Evolutionary conservation across 2,888 invertebrate genomes (phyloP).

Genomic region (Ischnus inquisitorius): DNA sequence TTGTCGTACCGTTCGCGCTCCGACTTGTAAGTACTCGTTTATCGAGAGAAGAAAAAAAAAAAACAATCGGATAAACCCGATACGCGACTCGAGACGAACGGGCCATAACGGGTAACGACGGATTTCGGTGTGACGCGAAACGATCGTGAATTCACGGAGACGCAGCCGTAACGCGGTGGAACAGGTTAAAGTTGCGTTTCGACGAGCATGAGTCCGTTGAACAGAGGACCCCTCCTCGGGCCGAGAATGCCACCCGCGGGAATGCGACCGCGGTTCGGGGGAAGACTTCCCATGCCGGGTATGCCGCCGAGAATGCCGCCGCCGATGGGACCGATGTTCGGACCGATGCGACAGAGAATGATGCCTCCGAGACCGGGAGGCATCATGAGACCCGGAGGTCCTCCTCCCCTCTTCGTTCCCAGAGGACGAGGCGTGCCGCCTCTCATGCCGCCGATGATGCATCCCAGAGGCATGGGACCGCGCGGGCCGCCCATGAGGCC

Average conservation of each 20-base stretch:
- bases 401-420: constrained; percentile 73
- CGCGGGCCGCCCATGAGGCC: constrained; percentile 77
- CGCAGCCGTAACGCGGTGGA: too few species aligned
- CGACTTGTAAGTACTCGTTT: too few species aligned
- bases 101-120: too few species aligned
- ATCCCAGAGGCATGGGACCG: constrained; percentile 75
- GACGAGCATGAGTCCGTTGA: constrained; percentile 80
- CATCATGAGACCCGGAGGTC: constrained; percentile 71
- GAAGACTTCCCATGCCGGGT: constrained; percentile 74
- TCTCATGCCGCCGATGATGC: constrained; percentile 78
- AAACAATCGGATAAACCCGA: too few species aligned
- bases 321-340: constrained; percentile 70
- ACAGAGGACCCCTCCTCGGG: constrained; percentile 79
- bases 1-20: too few species aligned
- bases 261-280: constrained; percentile 78
- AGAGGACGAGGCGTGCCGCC: constrained; percentile 75
- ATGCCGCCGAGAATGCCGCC: constrained; percentile 75
- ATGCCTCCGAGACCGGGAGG: constrained; percentile 71
- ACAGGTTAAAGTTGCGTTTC: neutral
- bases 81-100: too few species aligned
- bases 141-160: too few species aligned
- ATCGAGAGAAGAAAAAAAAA: too few species aligned
- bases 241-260: constrained; percentile 77
- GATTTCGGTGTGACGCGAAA: too few species aligned
- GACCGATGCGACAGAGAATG: constrained; percentile 72